phyloP scores from a whole-genome alignment of 2,888 invertebrate genomes.

The Orthonevra nobilis region DNA sequence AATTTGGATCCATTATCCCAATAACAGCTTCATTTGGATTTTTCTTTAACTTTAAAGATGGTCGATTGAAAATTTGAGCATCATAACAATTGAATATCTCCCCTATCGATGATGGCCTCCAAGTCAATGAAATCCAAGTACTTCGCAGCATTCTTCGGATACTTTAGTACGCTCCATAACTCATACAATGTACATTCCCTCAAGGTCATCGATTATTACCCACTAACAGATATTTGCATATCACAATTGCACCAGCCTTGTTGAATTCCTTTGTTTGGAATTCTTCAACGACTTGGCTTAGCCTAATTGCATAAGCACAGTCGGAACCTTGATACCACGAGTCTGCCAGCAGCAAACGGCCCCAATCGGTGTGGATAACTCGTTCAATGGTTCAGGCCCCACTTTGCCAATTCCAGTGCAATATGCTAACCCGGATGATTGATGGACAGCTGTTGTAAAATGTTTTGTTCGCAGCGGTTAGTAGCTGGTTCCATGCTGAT shows the following conservation, averaged over 20 bases:
- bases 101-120: background rate
- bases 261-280: conserved; percentile 53
- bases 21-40: too few species aligned
- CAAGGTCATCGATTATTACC: conserved; percentile 48
- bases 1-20: too few species aligned
- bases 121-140: conserved; percentile 9
- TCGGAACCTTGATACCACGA: conserved; percentile 21
- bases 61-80: background rate
- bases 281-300: conserved; percentile 11
- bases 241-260: background rate
- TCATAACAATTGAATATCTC: background rate
- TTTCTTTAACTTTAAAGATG: too few species aligned
- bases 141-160: background rate
- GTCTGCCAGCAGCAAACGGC: background rate
- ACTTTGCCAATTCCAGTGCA: conserved; percentile 44
- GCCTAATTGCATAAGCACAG: conserved; percentile 49
- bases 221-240: conserved; percentile 9
- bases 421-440: conserved; percentile 53
- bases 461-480: conserved; percentile 41
- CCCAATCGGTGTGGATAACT: conserved; percentile 45
- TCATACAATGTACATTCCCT: conserved; percentile 17
- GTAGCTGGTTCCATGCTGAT: conserved; percentile 45
- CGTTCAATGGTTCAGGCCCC: conserved; percentile 15
- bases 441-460: conserved; percentile 56
- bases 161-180: conserved; percentile 14